These are phyloP conservation scores for Calliphora vicina DNA, from an alignment of 1,140 invertebrate species.

Conservation along the genomic window DNA sequence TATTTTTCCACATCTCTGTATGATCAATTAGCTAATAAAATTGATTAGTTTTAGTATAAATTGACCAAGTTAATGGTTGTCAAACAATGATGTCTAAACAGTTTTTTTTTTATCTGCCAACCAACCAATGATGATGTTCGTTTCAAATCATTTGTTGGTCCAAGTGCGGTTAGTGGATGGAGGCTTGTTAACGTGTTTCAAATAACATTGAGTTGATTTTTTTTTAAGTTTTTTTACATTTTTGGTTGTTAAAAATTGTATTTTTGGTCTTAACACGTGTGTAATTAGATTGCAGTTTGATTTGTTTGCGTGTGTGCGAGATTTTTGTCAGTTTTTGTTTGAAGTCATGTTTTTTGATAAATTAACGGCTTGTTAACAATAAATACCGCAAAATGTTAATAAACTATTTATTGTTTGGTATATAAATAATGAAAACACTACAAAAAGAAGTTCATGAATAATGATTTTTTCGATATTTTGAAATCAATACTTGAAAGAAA, in stretches of 20 bases:
- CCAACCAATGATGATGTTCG: neutral
- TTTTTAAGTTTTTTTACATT: neutral
- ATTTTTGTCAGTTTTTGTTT: neutral
- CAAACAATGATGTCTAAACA: neutral
- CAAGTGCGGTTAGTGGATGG: neutral
- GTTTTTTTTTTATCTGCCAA: neutral
- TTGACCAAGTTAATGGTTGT: slow-evolving; percentile 3
- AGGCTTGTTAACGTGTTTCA: neutral
- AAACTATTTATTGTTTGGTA: neutral
- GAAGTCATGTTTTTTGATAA: neutral
- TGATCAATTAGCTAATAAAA: neutral
- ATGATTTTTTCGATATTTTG: neutral
- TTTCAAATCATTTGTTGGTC: neutral
- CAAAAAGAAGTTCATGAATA: neutral
- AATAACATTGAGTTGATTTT: neutral
- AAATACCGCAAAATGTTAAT: slow-evolving; percentile 12
- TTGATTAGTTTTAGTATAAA: neutral
- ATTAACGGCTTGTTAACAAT: neutral
- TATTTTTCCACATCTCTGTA: neutral
- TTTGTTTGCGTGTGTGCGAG: neutral
- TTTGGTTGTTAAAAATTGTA: neutral
- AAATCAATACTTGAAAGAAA: neutral
- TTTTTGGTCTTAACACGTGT: neutral
- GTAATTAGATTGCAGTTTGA: neutral
- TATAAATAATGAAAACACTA: neutral